Evolutionary conservation across 92 coral and sea anemone genomes (phyloP).

Genomic region (Actinostola sp.): DNA sequence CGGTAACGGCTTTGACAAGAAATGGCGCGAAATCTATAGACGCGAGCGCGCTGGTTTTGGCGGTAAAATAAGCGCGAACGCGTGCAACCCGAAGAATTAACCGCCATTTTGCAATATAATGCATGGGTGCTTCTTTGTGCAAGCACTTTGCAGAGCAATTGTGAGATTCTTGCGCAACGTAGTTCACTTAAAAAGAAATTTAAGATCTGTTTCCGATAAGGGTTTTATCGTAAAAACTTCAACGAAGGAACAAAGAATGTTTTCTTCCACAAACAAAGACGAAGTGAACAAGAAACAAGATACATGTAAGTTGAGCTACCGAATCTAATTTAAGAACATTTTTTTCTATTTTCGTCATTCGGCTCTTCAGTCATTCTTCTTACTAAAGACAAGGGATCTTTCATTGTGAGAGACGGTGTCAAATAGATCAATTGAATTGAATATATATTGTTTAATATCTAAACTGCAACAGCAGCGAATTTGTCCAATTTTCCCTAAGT

Average conservation of each 20-base stretch:
- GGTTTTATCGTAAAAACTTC: slow-evolving; percentile 12
- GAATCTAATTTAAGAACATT: slow-evolving; percentile 3
- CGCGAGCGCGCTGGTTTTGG: slow-evolving; percentile 30
- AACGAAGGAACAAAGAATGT: slow-evolving; percentile 7
- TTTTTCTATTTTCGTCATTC: slow-evolving; percentile 6
- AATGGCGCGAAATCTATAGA: slow-evolving; percentile 28
- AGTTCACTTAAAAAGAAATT: slow-evolving; percentile 7
- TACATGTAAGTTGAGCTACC: slow-evolving; percentile 8
- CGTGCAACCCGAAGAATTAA: neutral
- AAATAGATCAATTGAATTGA: too few species aligned
- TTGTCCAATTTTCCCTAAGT: slow-evolving; percentile 4
- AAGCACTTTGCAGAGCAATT: slow-evolving; percentile 4
- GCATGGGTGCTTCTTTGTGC: neutral
- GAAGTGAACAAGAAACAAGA: slow-evolving; percentile 9
- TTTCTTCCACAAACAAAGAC: slow-evolving; percentile 6
- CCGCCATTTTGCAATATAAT: slow-evolving; percentile 13
- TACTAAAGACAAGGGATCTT: too few species aligned
- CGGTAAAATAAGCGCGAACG: slow-evolving; percentile 6
- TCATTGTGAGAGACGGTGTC: too few species aligned
- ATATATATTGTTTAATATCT: neutral
- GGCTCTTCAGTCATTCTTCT: too few species aligned
- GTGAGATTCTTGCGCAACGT: slow-evolving; percentile 13
- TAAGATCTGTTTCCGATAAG: slow-evolving; percentile 3
- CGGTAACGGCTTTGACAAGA: slow-evolving; percentile 5
- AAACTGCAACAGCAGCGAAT: slow-evolving; percentile 1